Evolutionary conservation across 2,888 invertebrate species (phyloP), one percentile per base, ranked within the genome.

Genomic region (Mylabris sibirica): DNA sequence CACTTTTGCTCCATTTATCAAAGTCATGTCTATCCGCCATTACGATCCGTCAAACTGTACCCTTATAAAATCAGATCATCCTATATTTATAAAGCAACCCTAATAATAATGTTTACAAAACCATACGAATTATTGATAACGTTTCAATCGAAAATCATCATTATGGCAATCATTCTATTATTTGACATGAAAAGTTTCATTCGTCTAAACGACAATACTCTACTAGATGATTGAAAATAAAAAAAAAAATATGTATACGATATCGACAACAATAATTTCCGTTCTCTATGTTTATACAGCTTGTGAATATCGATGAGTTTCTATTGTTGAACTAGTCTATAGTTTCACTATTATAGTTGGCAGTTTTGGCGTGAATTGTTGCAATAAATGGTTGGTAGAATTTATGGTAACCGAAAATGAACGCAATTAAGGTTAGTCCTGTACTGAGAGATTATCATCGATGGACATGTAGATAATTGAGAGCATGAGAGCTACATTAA

Each of bases 1-100:
- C 84, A 85, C 84, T 84, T 30, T 84, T 81, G 83, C 78, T 80
- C 81, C 85, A 85, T 86, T 85, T 83, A 86, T 86, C 86, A 86
- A 84, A 84, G 86, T 85, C 85, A 76, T 75, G 76, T 77, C 76
- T 74, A 74, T 70, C 74, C 73, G 75, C 74, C 76, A 75, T 77
- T 76, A 77, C 77, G 74, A 74, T 73, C 77, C 74, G 76, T 75
- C 76, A 74, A 67, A 71, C 72, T 71, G 72, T 73, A 75, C 73
- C 78, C 76, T 74, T 75, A 77, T 76, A 76, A 77, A 78, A 79
- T 77, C 77, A 68, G 75, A 75, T 75, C 74, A 74, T 74, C 73
- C 68, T 60, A 74, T 76, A 76, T 75, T 75, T 73, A 75, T 75
- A 70, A 70, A 70, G 66, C 64, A 66, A 61, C 64, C 59, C 60